Conservation (phyloP, 92 coral and sea anemone species). For the Blastomussa wellsi region DNA sequence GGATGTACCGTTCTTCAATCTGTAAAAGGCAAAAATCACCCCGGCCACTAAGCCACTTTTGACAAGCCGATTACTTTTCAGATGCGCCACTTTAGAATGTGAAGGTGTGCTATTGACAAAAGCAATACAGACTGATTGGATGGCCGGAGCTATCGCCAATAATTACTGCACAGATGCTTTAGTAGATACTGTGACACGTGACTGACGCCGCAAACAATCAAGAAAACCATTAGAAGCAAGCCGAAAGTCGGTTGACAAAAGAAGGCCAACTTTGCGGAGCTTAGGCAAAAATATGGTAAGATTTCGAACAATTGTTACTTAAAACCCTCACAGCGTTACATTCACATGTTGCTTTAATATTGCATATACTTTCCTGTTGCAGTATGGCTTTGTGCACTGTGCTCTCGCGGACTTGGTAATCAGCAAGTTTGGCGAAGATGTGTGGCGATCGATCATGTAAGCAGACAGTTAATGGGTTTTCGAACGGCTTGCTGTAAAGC, state of each 20-base stretch:
- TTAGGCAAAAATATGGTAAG: slow-evolving; percentile 26
- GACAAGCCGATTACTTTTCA: slow-evolving; percentile 37
- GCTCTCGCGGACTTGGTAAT: slow-evolving; percentile 93
- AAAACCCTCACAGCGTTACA: too few species aligned
- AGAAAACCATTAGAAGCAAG: slow-evolving; percentile 21
- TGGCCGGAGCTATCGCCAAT: neutral
- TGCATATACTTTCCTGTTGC: neutral
- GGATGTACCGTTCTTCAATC: neutral
- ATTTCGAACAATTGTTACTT: neutral
- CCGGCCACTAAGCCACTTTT: neutral
- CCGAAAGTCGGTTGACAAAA: slow-evolving; percentile 16
- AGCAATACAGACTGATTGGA: slow-evolving; percentile 28
- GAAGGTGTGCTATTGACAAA: slow-evolving; percentile 19
- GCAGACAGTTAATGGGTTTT: slow-evolving; percentile 35
- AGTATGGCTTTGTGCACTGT: slow-evolving; percentile 98
- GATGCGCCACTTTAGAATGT: slow-evolving; percentile 12
- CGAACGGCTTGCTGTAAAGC: slow-evolving; percentile 8
- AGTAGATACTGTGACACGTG: slow-evolving; percentile 13
- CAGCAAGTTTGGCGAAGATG: slow-evolving; percentile 94
- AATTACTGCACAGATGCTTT: slow-evolving; percentile 11
- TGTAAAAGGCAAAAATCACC: neutral
- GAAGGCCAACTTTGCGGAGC: neutral
- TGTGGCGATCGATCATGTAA: slow-evolving; percentile 88
- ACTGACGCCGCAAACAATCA: slow-evolving; percentile 31
- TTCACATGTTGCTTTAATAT: neutral